Evolutionary conservation across 2,113 vertebrate genomes (phyloP).

Genomic region (Myxocyprinus asiaticus): DNA sequence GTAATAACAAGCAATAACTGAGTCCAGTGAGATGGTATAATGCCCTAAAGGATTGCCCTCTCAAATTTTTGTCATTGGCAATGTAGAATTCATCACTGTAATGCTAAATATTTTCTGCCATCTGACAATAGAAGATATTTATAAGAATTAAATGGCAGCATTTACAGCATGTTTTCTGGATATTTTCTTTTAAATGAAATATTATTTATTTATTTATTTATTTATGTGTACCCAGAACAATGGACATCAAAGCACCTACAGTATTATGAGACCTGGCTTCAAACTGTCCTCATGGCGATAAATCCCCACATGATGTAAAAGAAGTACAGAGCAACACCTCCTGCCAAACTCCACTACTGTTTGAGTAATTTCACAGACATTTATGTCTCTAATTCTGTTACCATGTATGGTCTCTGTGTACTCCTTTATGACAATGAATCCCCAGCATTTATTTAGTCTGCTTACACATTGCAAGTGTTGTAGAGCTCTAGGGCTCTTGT

Average conservation of each 20-base stretch:
- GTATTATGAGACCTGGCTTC: neutral
- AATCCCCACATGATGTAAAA: neutral
- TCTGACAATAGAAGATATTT: neutral
- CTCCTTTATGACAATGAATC: slow-evolving; percentile 51
- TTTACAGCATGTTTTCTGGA: neutral
- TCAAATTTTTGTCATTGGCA: neutral
- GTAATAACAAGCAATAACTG: no score
- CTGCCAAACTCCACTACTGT: neutral
- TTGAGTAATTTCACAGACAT: slow-evolving; percentile 17
- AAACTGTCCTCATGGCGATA: neutral
- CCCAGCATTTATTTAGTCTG: slow-evolving; percentile 50
- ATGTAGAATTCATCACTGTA: neutral
- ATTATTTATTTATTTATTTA: no score
- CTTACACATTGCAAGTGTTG: slow-evolving; percentile 37
- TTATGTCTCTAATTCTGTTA: slow-evolving; percentile 29
- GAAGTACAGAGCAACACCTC: neutral
- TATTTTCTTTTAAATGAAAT: slow-evolving; percentile 3
- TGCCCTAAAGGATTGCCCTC: no score
- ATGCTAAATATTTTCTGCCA: neutral
- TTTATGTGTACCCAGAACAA: neutral
- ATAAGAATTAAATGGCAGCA: neutral
- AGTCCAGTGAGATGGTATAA: no score
- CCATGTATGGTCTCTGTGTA: slow-evolving; percentile 60
- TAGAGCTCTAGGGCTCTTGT: slow-evolving; percentile 34
- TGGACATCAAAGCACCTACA: slow-evolving; percentile 12